Evolutionary conservation across 1,140 invertebrate species (phyloP).

Genomic region (Sminthurinus signatus): DNA sequence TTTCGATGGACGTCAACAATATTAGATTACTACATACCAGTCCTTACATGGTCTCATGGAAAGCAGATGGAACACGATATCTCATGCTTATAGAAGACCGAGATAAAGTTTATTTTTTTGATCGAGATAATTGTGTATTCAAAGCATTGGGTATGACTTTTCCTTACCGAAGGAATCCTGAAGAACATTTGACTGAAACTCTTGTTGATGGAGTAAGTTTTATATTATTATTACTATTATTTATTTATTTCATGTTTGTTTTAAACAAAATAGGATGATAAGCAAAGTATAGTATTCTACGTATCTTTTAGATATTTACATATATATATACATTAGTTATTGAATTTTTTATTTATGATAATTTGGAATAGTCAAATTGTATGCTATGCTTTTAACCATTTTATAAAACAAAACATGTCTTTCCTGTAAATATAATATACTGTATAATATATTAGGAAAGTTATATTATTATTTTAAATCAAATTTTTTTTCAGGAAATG

Average conservation of each 20-base stretch:
- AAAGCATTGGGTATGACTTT: slow-evolving; percentile 74
- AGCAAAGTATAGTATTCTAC: no score
- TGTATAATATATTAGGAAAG: no score
- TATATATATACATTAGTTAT: no score
- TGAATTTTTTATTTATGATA: no score
- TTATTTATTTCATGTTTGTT: no score
- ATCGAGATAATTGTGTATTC: slow-evolving; percentile 93
- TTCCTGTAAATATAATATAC: background rate
- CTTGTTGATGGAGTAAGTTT: slow-evolving; percentile 81
- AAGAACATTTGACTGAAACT: slow-evolving; percentile 68
- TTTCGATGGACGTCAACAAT: slow-evolving; percentile 88
- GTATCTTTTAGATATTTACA: background rate
- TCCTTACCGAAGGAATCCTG: slow-evolving; percentile 63
- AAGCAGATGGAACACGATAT: slow-evolving; percentile 96
- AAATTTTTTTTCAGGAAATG: slow-evolving; percentile 65
- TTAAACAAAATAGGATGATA: no score
- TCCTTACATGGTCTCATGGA: slow-evolving; percentile 96
- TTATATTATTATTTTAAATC: background rate
- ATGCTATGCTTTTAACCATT: no score
- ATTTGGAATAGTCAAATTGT: no score
- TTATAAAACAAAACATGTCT: no score
- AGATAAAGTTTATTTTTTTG: slow-evolving; percentile 84
- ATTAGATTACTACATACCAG: slow-evolving; percentile 66
- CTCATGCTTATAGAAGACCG: slow-evolving; percentile 90
- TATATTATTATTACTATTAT: no score